These are phyloP conservation scores for Resseliella maxima DNA, from an alignment of 2,888 invertebrate species.

Conservation along the genomic window DNA sequence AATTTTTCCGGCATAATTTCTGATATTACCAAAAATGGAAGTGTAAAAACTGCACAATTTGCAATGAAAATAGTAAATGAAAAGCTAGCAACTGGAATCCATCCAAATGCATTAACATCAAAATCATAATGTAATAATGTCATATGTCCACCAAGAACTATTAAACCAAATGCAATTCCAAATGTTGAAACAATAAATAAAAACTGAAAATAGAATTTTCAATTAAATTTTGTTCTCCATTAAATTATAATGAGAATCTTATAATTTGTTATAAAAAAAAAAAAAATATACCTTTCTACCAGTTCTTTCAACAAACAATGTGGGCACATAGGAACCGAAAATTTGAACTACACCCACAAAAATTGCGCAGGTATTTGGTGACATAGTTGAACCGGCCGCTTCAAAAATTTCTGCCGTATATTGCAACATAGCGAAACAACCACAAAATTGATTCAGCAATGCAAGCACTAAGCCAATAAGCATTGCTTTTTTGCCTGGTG, in stretches of 20 bases:
- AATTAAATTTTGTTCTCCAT: not conserved
- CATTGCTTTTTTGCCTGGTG: conserved; percentile 58
- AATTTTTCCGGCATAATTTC: conserved; percentile 64
- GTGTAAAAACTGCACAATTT: conserved; percentile 63
- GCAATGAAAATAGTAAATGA: conserved; percentile 65
- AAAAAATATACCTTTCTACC: conserved; percentile 63
- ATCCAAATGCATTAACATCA: conserved; percentile 60
- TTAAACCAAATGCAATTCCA: not conserved
- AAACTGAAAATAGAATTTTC: not conserved
- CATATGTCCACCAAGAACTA: not conserved
- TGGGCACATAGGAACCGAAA: conserved; percentile 65
- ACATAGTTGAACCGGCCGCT: conserved; percentile 64
- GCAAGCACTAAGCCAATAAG: conserved; percentile 64
- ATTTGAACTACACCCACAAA: conserved; percentile 65
- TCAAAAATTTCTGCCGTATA: conserved; percentile 66
- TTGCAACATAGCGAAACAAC: conserved; percentile 65
- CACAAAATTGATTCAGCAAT: conserved; percentile 64
- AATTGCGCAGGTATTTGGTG: conserved; percentile 64
- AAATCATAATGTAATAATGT: conserved; percentile 54
- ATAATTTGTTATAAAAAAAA: too few relatives aligned
- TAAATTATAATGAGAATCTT: too few relatives aligned
- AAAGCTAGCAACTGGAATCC: conserved; percentile 66
- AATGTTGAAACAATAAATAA: conserved; percentile 9
- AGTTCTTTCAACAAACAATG: conserved; percentile 64
- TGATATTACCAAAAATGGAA: conserved; percentile 65